These are phyloP conservation scores for Baccha elongata DNA, from an alignment of 2,888 invertebrate genomes.

Conservation along the genomic window DNA sequence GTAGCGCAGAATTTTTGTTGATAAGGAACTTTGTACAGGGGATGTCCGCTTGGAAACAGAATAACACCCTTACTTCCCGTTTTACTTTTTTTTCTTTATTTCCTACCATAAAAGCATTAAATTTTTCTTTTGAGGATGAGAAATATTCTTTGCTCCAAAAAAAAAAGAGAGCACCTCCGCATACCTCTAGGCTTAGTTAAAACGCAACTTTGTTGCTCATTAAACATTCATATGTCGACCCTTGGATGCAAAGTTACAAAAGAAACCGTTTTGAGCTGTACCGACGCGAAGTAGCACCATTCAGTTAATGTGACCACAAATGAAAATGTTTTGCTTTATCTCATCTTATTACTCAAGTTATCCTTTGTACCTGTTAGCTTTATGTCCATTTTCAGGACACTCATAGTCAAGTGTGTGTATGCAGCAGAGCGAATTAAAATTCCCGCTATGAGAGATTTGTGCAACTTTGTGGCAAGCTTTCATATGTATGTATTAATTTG, in stretches of 20 bases:
- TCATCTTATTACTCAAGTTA: constrained; percentile 57
- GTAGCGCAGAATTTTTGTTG: constrained; percentile 64
- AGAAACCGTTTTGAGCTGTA: constrained; percentile 10
- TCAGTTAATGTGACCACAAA: constrained; percentile 73
- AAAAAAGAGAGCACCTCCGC: not conserved
- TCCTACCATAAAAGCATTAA: constrained; percentile 65
- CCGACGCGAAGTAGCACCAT: constrained; percentile 69
- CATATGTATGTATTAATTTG: too few relatives aligned
- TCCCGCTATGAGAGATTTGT: constrained; percentile 51
- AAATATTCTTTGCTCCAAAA: constrained; percentile 51
- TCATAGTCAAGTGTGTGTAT: constrained; percentile 9
- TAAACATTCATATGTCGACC: constrained; percentile 69
- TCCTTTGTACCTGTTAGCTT: too few relatives aligned
- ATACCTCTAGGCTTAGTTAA: constrained; percentile 30
- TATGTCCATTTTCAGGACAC: constrained; percentile 9
- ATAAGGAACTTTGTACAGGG: constrained; percentile 50
- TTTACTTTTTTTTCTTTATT: constrained; percentile 24
- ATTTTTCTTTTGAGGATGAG: constrained; percentile 39
- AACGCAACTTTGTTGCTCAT: constrained; percentile 68
- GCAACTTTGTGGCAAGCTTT: constrained; percentile 58
- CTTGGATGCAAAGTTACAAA: constrained; percentile 19
- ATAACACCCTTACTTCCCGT: constrained; percentile 51
- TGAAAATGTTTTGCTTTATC: constrained; percentile 65
- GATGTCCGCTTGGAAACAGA: constrained; percentile 63
- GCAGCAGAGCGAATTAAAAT: constrained; percentile 66